These are phyloP conservation scores for Drosophila takahashii DNA, from an alignment of 1,140 invertebrate species.

Conservation along the genomic window DNA sequence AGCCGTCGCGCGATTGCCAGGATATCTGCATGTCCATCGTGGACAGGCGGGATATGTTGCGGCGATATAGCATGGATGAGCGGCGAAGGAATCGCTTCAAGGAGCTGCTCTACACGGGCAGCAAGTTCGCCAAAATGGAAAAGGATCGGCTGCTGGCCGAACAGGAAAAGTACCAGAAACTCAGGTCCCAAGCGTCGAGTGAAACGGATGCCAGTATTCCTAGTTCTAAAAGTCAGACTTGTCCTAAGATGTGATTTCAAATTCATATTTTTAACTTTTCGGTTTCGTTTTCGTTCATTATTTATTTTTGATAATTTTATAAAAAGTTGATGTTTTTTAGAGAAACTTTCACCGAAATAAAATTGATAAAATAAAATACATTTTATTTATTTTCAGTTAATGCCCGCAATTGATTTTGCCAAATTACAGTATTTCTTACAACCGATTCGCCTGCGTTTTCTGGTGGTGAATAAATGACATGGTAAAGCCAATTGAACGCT, in stretches of 20 bases:
- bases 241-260: no score
- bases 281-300: conserved; percentile 4
- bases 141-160: conserved; percentile 7
- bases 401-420: conserved; percentile 10
- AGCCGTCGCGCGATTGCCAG: conserved; percentile 68
- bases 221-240: neutral
- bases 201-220: neutral
- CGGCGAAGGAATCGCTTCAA: conserved; percentile 60
- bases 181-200: no score
- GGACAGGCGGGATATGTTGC: conserved; percentile 70
- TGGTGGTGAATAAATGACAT: conserved; percentile 59
- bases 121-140: conserved; percentile 34
- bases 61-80: conserved; percentile 59
- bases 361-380: neutral
- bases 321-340: neutral
- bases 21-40: conserved; percentile 71
- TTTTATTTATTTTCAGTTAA: neutral
- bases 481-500: conserved; percentile 50
- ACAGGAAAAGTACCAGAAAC: neutral
- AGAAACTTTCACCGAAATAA: neutral
- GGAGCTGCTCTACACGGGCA: conserved; percentile 53
- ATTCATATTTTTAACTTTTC: neutral
- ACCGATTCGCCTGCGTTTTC: conserved; percentile 4
- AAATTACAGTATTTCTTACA: neutral
- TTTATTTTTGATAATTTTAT: conserved; percentile 33